phyloP scores from a whole-genome alignment of 1,140 invertebrate species.

The Myzus persicae region DNA sequence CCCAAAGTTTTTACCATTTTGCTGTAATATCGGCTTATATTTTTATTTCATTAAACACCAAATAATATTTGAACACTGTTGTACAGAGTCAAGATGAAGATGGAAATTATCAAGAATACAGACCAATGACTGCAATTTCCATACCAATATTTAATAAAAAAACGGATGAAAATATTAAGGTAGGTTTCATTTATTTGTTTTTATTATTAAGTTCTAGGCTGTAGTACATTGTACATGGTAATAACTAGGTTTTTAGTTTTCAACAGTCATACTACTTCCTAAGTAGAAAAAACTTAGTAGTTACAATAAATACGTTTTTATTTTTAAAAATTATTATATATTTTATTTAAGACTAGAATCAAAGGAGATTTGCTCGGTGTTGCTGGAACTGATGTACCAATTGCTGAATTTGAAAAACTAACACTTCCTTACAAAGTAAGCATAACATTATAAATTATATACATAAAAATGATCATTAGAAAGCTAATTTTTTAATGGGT shows the following conservation, averaged over 20 bases:
- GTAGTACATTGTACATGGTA: too few species aligned
- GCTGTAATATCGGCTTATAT: neutral
- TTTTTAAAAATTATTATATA: neutral
- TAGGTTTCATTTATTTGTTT: slow-evolving; percentile 49
- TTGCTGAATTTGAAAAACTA: slow-evolving; percentile 85
- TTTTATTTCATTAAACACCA: neutral
- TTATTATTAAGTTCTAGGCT: neutral
- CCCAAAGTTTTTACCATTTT: neutral
- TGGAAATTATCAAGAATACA: slow-evolving; percentile 65
- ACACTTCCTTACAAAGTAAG: slow-evolving; percentile 80
- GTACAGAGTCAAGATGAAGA: neutral
- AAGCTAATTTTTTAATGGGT: neutral
- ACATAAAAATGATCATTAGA: neutral
- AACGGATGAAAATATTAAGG: slow-evolving; percentile 68
- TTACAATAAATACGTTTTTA: neutral
- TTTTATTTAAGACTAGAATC: slow-evolving; percentile 65
- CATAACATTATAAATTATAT: neutral
- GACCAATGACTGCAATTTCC: slow-evolving; percentile 83
- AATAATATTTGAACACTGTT: neutral
- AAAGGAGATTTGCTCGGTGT: slow-evolving; percentile 82
- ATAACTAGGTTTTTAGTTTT: neutral
- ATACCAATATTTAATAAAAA: slow-evolving; percentile 84
- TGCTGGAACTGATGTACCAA: slow-evolving; percentile 91
- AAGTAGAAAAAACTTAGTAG: too few species aligned
- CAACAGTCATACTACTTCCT: neutral